Evolutionary conservation across 2,888 invertebrate species (phyloP), one percentile per base, ranked within the genome.

Genomic region (Dryobota labecula): DNA sequence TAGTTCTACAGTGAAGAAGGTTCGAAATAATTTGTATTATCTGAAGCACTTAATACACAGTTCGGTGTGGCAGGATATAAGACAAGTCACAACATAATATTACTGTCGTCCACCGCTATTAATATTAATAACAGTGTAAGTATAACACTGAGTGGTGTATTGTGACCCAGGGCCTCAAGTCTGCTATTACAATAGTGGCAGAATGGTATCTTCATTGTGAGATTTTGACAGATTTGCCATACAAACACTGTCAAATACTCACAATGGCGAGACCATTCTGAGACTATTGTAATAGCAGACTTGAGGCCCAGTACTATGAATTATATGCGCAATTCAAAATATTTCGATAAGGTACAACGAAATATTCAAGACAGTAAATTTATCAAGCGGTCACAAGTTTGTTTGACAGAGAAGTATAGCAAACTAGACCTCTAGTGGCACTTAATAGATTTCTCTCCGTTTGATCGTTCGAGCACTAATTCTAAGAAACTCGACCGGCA

Each of bases 91-190:
- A 85, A 84, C 84, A 79, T 82, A 69, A 82, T 73, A 79, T 82
- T 83, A 78, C 64, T 66, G 54, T 70, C 67, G 63, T 64, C 47
- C 66, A 61, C 75, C 43, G 73, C 74, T 84, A 89, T 88, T 84
- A 87, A 87, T 89, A 89, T 86, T 85, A 84, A 90, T 89, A 86
- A 82, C 82, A 82, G 74, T 70, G 64, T 79, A 63, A 69, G 70
- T 65, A 57, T 71, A 78, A 79, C 72, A 78, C 76, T 71, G 71
- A 76, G 56, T 70, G 65, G 70, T 77, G 84, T 80, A 80, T 64
- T 71, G 75, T 82, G 84, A 79, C 86, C n/a, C n/a, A n/a, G n/a
- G n/a, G n/a, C n/a, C n/a, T n/a, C n/a, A n/a, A n/a, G n/a, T n/a
- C n/a, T n/a, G n/a, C n/a, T n/a, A n/a, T n/a, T n/a, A n/a, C n/a